These are phyloP conservation scores for Aphrophora alni DNA, from an alignment of 2,888 invertebrate species.

Conservation along the genomic window DNA sequence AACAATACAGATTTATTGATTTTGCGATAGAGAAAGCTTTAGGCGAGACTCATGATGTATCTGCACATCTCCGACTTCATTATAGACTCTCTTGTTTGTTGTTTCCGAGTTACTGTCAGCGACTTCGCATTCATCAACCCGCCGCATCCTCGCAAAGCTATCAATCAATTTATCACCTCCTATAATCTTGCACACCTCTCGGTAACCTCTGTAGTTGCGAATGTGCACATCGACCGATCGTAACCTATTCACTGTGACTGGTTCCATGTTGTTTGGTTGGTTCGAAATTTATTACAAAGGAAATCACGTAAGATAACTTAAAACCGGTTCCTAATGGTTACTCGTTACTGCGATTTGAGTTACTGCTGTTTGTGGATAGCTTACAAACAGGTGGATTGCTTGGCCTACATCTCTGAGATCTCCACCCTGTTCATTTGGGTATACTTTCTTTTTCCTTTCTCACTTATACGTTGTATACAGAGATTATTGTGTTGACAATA, in stretches of 20 bases:
- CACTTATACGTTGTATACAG: too few species aligned
- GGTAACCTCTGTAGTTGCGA: neutral
- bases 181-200: neutral
- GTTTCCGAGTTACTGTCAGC: neutral
- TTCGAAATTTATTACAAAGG: conserved; percentile 6
- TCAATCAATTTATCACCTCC: neutral
- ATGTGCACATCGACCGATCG: neutral
- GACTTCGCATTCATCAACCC: neutral
- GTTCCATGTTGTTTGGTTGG: neutral
- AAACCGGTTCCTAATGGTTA: neutral
- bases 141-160: neutral
- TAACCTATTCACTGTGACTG: neutral
- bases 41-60: neutral
- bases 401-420: neutral
- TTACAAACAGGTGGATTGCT: neutral
- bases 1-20: neutral
- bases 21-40: neutral
- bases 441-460: neutral
- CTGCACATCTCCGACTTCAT: neutral
- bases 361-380: neutral
- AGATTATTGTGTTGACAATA: too few species aligned
- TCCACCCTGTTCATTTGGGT: neutral
- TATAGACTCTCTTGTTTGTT: neutral
- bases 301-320: neutral
- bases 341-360: neutral